These are phyloP conservation scores for Rotaria macrura DNA, from an alignment of 2,888 invertebrate genomes.

Conservation along the genomic window DNA sequence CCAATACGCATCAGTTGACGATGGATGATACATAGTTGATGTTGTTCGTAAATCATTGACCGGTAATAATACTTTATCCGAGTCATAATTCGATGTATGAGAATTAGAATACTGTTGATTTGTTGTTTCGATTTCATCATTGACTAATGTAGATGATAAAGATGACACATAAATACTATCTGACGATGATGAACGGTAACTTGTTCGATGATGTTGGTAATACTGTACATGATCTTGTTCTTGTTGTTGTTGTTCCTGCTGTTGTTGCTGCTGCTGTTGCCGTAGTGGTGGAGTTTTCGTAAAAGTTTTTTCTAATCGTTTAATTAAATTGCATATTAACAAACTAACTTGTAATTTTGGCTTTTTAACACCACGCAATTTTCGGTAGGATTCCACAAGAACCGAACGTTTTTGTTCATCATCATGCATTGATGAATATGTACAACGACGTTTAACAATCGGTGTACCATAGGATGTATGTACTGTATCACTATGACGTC, in stretches of 20 bases:
- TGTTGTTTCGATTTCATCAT: neutral
- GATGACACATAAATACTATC: neutral
- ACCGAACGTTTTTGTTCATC: constrained; percentile 19
- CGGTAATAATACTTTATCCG: constrained; percentile 11
- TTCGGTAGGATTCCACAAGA: neutral
- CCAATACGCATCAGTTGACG: neutral
- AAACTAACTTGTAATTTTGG: neutral
- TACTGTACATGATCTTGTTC: neutral
- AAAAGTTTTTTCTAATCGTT: constrained; percentile 15
- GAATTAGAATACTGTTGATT: constrained; percentile 3
- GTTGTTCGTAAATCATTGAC: neutral
- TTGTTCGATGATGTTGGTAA: constrained; percentile 14
- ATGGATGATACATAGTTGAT: neutral
- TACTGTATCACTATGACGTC: constrained; percentile 20
- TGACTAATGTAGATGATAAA: neutral
- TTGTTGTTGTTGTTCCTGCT: neutral
- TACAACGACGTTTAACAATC: constrained; percentile 11
- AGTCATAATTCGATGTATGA: neutral
- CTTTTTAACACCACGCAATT: constrained; percentile 4
- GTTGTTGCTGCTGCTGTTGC: neutral
- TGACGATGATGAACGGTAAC: neutral
- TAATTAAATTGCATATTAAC: neutral
- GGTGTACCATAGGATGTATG: neutral
- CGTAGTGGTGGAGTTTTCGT: constrained; percentile 1
- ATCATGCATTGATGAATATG: constrained; percentile 21